Evolutionary conservation across 2,113 vertebrate species (phyloP).

Genomic region (Cyprinodon tularosa): DNA sequence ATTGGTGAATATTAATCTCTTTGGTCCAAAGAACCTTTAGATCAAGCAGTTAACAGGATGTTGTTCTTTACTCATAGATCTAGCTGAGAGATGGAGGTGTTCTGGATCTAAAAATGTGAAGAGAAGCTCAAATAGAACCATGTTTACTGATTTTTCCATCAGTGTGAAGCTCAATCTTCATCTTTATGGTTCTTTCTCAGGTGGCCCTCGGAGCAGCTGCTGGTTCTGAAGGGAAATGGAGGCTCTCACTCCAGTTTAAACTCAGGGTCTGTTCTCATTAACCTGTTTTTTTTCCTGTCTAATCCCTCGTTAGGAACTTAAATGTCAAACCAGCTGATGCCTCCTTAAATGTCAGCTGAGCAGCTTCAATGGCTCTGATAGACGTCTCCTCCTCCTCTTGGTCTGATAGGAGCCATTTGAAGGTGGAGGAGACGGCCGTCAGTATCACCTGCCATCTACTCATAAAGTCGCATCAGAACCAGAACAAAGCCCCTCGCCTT

Average conservation of each 20-base stretch:
- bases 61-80: too few relatives aligned
- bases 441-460: slow-evolving; percentile 76
- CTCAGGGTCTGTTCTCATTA: neutral
- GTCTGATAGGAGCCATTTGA: slow-evolving; percentile 50
- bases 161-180: neutral
- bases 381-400: slow-evolving; percentile 16
- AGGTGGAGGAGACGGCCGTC: slow-evolving; percentile 12
- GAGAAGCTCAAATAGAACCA: too few relatives aligned
- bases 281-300: neutral
- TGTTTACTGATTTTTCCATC: too few relatives aligned
- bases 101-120: too few relatives aligned
- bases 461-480: slow-evolving; percentile 60
- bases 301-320: slow-evolving; percentile 9
- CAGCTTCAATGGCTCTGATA: slow-evolving; percentile 52
- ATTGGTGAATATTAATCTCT: too few relatives aligned
- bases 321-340: slow-evolving; percentile 35
- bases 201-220: neutral
- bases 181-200: neutral
- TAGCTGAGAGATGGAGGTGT: too few relatives aligned
- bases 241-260: neutral
- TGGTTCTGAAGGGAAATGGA: neutral
- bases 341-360: slow-evolving; percentile 48
- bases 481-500: slow-evolving; percentile 79
- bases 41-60: too few relatives aligned
- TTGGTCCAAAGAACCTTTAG: too few relatives aligned